Percentiles rank a stretch among this genome's conserved stretches.
phyloP scores from a whole-genome alignment of 2,113 vertebrate genomes.

The Anarrhichthys ocellatus region DNA sequence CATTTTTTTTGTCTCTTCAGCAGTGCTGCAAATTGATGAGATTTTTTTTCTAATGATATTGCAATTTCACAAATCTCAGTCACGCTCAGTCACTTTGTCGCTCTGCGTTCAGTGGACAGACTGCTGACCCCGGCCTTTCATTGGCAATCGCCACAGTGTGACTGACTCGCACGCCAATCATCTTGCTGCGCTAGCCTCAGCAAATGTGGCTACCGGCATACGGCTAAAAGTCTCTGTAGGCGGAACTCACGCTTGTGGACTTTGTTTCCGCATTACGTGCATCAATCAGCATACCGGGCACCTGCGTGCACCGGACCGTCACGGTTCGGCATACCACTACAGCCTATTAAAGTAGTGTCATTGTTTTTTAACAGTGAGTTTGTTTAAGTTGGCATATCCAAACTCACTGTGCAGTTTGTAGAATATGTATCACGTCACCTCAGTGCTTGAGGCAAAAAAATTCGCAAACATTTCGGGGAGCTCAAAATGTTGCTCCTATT shows the following conservation, averaged over 20 bases:
- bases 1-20: too few relatives aligned
- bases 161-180: not conserved
- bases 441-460: not conserved
- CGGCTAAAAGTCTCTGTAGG: not conserved
- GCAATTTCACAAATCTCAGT: not conserved
- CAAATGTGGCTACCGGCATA: not conserved
- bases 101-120: not conserved
- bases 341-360: not conserved
- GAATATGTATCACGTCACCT: not conserved
- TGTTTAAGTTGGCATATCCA: not conserved
- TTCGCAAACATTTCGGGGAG: not conserved
- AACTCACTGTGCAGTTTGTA: not conserved
- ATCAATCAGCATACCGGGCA: not conserved
- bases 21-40: too few relatives aligned
- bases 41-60: not conserved
- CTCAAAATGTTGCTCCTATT: not conserved
- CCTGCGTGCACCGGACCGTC: too few relatives aligned
- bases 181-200: not conserved
- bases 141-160: too few relatives aligned
- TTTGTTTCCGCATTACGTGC: not conserved
- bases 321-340: not conserved
- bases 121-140: too few relatives aligned
- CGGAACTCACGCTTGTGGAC: not conserved
- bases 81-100: not conserved
- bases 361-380: not conserved